Percentiles rank a stretch among this genome's conserved stretches.
Evolutionary conservation across 1,140 invertebrate genomes (phyloP).

Genomic region (Ooceraea biroi): DNA sequence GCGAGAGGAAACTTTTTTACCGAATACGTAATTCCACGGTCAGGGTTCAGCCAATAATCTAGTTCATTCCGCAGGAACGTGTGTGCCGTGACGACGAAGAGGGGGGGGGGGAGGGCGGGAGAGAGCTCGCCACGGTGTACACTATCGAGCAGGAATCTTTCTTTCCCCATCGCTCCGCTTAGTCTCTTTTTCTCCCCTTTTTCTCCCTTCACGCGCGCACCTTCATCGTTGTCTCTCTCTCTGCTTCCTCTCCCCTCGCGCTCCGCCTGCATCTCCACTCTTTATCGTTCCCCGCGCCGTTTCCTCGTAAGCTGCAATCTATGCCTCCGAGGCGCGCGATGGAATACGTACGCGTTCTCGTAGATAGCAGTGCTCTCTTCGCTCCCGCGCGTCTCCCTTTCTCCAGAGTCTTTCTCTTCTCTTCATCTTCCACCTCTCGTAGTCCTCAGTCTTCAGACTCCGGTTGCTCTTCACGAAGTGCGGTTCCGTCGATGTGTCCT

Average conservation of each 20-base stretch:
- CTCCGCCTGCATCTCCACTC: slow-evolving; percentile 37
- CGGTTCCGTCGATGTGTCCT: slow-evolving; percentile 45
- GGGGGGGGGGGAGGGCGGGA: slow-evolving; percentile 34
- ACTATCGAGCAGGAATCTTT: slow-evolving; percentile 67
- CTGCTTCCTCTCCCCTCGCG: slow-evolving; percentile 8
- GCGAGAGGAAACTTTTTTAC: slow-evolving; percentile 74
- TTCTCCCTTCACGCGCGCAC: slow-evolving; percentile 21
- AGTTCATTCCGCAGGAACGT: slow-evolving; percentile 75
- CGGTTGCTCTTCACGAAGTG: slow-evolving; percentile 42
- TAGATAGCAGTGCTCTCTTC: slow-evolving; percentile 35
- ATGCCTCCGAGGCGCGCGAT: slow-evolving; percentile 49
- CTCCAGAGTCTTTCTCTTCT: slow-evolving; percentile 12
- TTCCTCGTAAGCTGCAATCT: slow-evolving; percentile 56
- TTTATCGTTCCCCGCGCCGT: slow-evolving; percentile 53
- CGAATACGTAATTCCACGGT: slow-evolving; percentile 82
- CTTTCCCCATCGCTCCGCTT: slow-evolving; percentile 46
- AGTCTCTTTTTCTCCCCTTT: slow-evolving; percentile 45
- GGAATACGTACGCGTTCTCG: slow-evolving; percentile 46
- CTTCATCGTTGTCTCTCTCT: background rate
- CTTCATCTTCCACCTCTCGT: slow-evolving; percentile 43
- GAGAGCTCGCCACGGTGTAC: slow-evolving; percentile 48
- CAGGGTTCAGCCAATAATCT: slow-evolving; percentile 83
- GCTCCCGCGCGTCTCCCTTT: slow-evolving; percentile 24
- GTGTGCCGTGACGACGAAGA: slow-evolving; percentile 57
- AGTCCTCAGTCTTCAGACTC: slow-evolving; percentile 31